phyloP scores from a whole-genome alignment of 2,888 invertebrate species.

The Pyrochroa serraticornis region DNA sequence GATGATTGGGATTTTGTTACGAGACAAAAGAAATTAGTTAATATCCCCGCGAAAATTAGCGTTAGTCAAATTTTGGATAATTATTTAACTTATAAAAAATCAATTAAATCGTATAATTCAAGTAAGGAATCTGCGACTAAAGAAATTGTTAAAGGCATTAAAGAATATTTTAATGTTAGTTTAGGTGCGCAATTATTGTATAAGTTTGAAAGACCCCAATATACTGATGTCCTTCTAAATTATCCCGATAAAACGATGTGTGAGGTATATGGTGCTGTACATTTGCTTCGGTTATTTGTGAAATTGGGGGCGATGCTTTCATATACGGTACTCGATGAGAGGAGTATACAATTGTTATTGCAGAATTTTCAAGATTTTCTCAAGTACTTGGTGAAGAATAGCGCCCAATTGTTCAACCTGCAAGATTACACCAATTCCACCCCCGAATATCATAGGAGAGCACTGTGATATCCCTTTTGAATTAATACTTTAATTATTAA shows the following conservation, averaged over 20 bases:
- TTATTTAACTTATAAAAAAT: constrained; percentile 80
- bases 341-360: constrained; percentile 82
- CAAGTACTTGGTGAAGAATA: constrained; percentile 84
- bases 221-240: constrained; percentile 79
- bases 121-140: constrained; percentile 73
- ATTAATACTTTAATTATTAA: no score
- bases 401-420: constrained; percentile 77
- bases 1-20: constrained; percentile 95
- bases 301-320: constrained; percentile 89
- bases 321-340: constrained; percentile 87
- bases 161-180: constrained; percentile 93
- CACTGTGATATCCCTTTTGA: no score
- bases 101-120: constrained; percentile 77
- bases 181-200: constrained; percentile 90
- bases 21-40: constrained; percentile 82
- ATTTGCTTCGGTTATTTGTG: constrained; percentile 87
- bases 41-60: constrained; percentile 82
- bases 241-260: constrained; percentile 80
- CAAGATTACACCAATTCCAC: constrained; percentile 86
- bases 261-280: constrained; percentile 88
- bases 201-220: constrained; percentile 92
- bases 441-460: constrained; percentile 86
- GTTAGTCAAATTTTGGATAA: constrained; percentile 88
- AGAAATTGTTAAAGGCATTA: constrained; percentile 75
- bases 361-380: constrained; percentile 88